Percentiles rank a stretch among this genome's conserved stretches.
Evolutionary conservation across 2,113 vertebrate genomes (phyloP).

Genomic region (Chlorocebus sabaeus): DNA sequence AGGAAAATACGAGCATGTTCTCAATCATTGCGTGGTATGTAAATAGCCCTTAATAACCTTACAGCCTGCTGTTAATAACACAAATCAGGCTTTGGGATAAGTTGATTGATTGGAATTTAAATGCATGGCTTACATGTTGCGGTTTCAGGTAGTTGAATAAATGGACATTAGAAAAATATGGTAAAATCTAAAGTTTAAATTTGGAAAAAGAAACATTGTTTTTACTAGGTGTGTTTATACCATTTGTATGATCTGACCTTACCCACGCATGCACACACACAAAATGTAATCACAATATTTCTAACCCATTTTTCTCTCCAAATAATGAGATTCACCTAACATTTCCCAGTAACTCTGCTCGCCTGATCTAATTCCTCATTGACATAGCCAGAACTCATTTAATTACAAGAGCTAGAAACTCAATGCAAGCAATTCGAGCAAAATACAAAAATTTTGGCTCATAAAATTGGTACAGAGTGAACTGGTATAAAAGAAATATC

Average conservation of each 20-base stretch:
- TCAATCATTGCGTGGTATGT: slow-evolving; percentile 60
- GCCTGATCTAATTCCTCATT: neutral
- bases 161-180: slow-evolving; percentile 8
- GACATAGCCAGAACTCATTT: neutral
- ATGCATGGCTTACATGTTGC: slow-evolving; percentile 32
- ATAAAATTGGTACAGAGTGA: neutral
- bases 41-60: slow-evolving; percentile 65
- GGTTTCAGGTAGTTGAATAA: slow-evolving; percentile 35
- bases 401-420: neutral
- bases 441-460: neutral
- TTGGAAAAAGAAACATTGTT: neutral
- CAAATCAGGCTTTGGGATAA: slow-evolving; percentile 57
- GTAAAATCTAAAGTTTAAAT: slow-evolving; percentile 12
- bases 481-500: neutral
- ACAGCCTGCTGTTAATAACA: slow-evolving; percentile 60
- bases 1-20: slow-evolving; percentile 58
- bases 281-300: neutral
- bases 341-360: neutral
- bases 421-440: neutral
- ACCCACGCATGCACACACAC: neutral
- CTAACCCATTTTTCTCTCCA: neutral
- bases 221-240: neutral
- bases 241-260: neutral
- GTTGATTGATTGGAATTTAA: slow-evolving; percentile 64
- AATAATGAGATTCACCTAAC: neutral